Evolutionary conservation across 2,797 vertebrate genomes (phyloP), one percentile per base, ranked within the genome.

Genomic region (Kryptopterus vitreolus): DNA sequence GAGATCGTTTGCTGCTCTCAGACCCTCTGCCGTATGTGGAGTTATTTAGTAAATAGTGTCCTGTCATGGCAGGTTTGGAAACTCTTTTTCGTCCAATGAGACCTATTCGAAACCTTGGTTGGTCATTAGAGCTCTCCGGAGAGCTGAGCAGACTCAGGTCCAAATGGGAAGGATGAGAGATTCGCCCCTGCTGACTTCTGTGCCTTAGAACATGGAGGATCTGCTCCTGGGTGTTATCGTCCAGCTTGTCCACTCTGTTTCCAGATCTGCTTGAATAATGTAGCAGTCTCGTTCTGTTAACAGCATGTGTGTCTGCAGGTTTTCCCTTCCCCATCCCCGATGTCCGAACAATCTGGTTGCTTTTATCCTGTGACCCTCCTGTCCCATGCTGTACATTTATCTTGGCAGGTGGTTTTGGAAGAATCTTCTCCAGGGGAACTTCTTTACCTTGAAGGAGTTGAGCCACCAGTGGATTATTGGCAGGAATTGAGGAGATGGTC

Each of bases 31-130:
- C 96, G 0, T 99, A 99, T 0, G 97, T 98, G 82, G 98, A 98
- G 83, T 98, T 92, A 63, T 99, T 99, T 74, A 99, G 96, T 87
- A 99, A 95, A 65, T 99, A 99, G 77, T 99, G 98, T 35, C 98
- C 98, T 0, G 95, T 95, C 97, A 99, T 97, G 7, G 98, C 98
- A 9, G 98, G 98, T 88, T 93, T 95, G 29, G 95, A 93, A 43
- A 82, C 83, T 48, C 95, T 94, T 91, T 95, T 95, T 35, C 96
- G 95, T 77, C 95, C 93, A 69, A 92, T 88, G 88, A 96, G 95
- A 11, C 97, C 96, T 58, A 95, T 88, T 62, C 92, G 85, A 55
- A 96, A 93, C 57, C 94, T 92, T 85, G 94, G 93, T 73, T 89
- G 92, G 86, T 90, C 84, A 81, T 92, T 92, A 83, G 81, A 81